Conservation (phyloP, 2,797 vertebrate genomes). For the Saxicola maurus region DNA sequence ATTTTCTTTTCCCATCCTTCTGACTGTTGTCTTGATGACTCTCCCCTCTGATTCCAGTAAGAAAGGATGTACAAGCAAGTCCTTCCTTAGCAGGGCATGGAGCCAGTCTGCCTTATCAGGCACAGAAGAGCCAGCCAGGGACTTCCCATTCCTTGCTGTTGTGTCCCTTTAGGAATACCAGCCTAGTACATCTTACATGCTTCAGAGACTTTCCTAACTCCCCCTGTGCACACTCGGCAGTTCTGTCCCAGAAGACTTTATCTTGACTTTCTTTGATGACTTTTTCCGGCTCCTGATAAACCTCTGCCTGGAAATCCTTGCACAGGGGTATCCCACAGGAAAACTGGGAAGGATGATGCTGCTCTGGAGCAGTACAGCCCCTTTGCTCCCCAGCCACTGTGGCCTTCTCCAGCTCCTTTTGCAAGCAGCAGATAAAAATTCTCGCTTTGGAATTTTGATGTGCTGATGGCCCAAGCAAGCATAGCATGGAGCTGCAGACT, state of each 20-base stretch:
- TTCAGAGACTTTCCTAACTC: not conserved
- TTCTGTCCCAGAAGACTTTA: not conserved
- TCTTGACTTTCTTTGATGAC: not conserved
- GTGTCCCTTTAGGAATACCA: constrained; percentile 10
- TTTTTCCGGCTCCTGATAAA: not conserved
- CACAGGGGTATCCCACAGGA: not conserved
- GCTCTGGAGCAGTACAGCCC: not conserved
- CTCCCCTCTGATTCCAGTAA: not conserved
- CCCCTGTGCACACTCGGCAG: not conserved
- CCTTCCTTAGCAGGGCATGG: not conserved
- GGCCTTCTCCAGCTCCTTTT: not conserved
- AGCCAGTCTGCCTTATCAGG: constrained; percentile 15
- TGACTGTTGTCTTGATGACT: not conserved
- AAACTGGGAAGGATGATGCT: not conserved
- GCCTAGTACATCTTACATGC: not conserved
- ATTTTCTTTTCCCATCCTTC: not conserved
- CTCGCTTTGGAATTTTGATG: not conserved
- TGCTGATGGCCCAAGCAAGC: not conserved
- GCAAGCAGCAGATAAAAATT: not conserved
- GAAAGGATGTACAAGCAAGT: not conserved
- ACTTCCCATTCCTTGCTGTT: constrained; percentile 25
- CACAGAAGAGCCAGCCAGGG: constrained; percentile 10
- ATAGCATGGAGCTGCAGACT: not conserved
- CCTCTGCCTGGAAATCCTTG: constrained; percentile 19
- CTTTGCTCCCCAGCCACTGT: not conserved